Evolutionary conservation across 1,140 invertebrate species (phyloP).

Genomic region (Hydropsyche tenuis): DNA sequence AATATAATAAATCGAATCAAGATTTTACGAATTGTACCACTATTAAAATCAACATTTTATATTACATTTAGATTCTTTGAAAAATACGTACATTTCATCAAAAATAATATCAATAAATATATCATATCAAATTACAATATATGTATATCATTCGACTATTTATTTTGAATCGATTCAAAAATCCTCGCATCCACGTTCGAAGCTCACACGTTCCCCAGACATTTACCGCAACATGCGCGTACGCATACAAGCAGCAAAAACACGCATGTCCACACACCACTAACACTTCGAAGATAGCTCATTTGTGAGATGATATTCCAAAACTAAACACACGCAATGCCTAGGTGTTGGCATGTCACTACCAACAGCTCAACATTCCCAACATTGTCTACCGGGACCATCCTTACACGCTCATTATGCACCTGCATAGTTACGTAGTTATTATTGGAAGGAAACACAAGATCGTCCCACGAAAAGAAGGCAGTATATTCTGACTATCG

Average conservation of each 20-base stretch:
- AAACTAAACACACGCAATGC: slow-evolving; percentile 26
- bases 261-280: slow-evolving; percentile 14
- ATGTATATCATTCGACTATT: too few species aligned
- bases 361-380: slow-evolving; percentile 34
- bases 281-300: neutral
- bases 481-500: too few species aligned
- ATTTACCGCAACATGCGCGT: slow-evolving; percentile 25
- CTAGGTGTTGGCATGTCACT: slow-evolving; percentile 24
- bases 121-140: too few species aligned
- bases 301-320: slow-evolving; percentile 26
- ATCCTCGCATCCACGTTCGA: neutral
- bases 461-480: neutral
- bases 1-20: too few species aligned
- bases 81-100: too few species aligned
- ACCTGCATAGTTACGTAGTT: neutral
- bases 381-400: slow-evolving; percentile 18
- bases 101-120: too few species aligned
- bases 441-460: neutral
- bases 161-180: too few species aligned
- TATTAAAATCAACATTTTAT: too few species aligned
- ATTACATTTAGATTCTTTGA: too few species aligned
- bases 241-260: neutral
- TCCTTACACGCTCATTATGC: slow-evolving; percentile 12
- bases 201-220: neutral
- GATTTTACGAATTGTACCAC: too few species aligned